These are phyloP conservation scores for Argyrosomus japonicus DNA, from an alignment of 2,113 vertebrate genomes.

Conservation along the genomic window DNA sequence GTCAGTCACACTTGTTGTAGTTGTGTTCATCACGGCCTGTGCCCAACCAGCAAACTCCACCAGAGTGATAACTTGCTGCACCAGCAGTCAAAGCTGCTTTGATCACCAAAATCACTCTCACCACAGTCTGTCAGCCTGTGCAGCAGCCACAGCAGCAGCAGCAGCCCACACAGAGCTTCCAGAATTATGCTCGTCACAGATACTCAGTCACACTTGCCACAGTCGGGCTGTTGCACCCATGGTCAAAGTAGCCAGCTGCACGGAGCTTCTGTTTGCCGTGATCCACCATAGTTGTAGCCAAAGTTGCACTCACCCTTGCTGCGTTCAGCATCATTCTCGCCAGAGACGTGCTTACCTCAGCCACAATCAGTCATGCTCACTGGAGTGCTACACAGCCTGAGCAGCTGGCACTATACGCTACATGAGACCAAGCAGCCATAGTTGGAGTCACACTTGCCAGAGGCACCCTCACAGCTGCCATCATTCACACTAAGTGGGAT, in stretches of 20 bases:
- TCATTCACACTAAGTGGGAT: constrained; percentile 75
- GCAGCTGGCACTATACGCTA: constrained; percentile 65
- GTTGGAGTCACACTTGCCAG: constrained; percentile 72
- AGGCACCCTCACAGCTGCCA: constrained; percentile 73
- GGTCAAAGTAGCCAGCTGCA: constrained; percentile 47
- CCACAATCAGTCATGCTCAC: constrained; percentile 69
- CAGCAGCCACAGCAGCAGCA: constrained; percentile 31
- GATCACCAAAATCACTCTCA: constrained; percentile 63
- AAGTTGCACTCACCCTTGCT: constrained; percentile 24
- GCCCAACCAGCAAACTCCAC: constrained; percentile 67
- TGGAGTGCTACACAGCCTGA: constrained; percentile 65
- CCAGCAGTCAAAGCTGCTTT: constrained; percentile 69
- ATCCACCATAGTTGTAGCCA: constrained; percentile 31
- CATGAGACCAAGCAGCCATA: constrained; percentile 69
- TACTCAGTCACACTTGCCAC: constrained; percentile 47
- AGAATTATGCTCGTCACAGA: constrained; percentile 40
- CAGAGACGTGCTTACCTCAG: constrained; percentile 65
- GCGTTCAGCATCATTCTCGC: constrained; percentile 45
- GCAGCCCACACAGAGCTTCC: constrained; percentile 57
- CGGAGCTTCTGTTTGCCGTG: constrained; percentile 12
- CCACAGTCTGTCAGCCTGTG: constrained; percentile 36
- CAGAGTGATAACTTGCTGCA: constrained; percentile 70
- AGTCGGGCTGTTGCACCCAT: constrained; percentile 32
- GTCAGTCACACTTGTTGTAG: constrained; percentile 54
- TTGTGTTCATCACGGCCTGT: constrained; percentile 55